Evolutionary conservation across 2,113 vertebrate genomes (phyloP).

Genomic region (Oryzias javanicus): DNA sequence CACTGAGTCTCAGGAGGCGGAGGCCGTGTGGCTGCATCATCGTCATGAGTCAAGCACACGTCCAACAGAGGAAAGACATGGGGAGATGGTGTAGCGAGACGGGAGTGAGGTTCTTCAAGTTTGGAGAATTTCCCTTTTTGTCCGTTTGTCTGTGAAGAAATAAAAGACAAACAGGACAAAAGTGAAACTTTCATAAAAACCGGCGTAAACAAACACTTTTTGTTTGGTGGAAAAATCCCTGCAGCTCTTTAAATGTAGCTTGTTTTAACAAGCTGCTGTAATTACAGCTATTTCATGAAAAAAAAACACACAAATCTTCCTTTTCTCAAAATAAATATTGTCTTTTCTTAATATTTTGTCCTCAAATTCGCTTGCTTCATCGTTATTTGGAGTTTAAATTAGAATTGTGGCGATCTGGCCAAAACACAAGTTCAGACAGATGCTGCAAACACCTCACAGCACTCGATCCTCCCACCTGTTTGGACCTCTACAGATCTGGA

Average conservation of each 20-base stretch:
- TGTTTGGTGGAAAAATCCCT: slow-evolving; percentile 41
- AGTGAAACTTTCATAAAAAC: slow-evolving; percentile 9
- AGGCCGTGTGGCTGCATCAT: slow-evolving; percentile 5
- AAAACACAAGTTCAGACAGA: slow-evolving; percentile 19
- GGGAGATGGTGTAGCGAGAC: slow-evolving; percentile 6
- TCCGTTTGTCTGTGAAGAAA: slow-evolving; percentile 49
- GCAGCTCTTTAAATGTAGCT: slow-evolving; percentile 29
- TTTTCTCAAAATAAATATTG: background rate
- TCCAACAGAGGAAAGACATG: slow-evolving; percentile 15
- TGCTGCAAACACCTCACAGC: slow-evolving; percentile 9
- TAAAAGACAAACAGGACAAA: slow-evolving; percentile 29
- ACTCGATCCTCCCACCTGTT: slow-evolving; percentile 48
- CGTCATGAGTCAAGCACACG: slow-evolving; percentile 33
- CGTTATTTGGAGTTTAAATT: slow-evolving; percentile 55
- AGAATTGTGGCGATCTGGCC: slow-evolving; percentile 33
- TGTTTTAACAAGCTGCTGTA: slow-evolving; percentile 50
- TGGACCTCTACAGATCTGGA: slow-evolving; percentile 58
- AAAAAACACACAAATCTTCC: background rate
- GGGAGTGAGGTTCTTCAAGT: slow-evolving; percentile 27
- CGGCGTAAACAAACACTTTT: slow-evolving; percentile 18
- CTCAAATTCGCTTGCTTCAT: slow-evolving; percentile 20
- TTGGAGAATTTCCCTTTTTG: slow-evolving; percentile 43
- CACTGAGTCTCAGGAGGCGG: slow-evolving; percentile 31
- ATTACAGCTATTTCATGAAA: slow-evolving; percentile 38
- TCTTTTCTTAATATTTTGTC: background rate